Evolutionary conservation across 1,140 invertebrate species (phyloP), one percentile per base, ranked within the genome.

Genomic region (Teleogryllus occipitalis): DNA sequence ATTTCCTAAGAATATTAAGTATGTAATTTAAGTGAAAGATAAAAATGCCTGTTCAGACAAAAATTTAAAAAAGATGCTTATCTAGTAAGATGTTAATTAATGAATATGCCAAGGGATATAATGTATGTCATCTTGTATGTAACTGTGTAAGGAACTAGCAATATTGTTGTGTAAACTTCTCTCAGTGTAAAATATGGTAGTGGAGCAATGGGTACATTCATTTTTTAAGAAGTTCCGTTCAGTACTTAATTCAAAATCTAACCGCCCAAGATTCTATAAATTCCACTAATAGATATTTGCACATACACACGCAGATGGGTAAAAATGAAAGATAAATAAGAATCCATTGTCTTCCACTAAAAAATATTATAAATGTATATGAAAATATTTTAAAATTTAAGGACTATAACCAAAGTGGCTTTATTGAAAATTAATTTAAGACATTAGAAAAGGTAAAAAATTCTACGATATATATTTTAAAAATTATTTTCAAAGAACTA

Each of bases 111-210:
- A 65, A 39, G 54, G 54, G 54, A 65, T 65, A 65, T 65, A 65
- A 1, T 65, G 54, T 65, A 65, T 65, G 54, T 65, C 54, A 65
- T 18, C 54, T 65, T 65, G 54, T 65, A 65, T 65, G 54, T 65
- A 65, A 65, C 54, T 65, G 54, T 65, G 54, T 65, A 65, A 14
- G 54, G 54, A 65, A 65, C 10, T 65, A 65, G 54, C 54, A 65
- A 65, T 65, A 65, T 65, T 65, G 54, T 65, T 65, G 54, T 65
- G 54, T 65, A 65, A 65, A 65, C 54, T 65, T 65, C 18, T 65
- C 54, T 65, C 54, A 65, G 18, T 65, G 54, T 65, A 65, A 10
- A 65, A 18, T 18, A 7, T 65, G 54, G 54, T 65, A 65, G 54
- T 65, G 54, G 54, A 65, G 18, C 54, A 65, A 65, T 65, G 54